phyloP scores from a whole-genome alignment of 2,113 vertebrate genomes.

The Erinaceus europaeus region DNA sequence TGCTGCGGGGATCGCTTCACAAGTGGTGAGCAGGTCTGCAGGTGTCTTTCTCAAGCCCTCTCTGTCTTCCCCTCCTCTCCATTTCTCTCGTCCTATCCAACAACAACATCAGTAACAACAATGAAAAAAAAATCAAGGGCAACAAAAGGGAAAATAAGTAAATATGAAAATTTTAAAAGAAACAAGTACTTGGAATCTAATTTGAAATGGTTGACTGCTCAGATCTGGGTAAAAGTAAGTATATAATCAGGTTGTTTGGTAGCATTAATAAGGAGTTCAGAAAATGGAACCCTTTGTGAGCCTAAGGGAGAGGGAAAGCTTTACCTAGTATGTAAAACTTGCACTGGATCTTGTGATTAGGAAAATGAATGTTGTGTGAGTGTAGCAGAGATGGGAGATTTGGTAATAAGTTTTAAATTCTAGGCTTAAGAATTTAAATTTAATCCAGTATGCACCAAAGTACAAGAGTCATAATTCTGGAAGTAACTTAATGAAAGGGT shows the following conservation, averaged over 20 bases:
- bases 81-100: no score
- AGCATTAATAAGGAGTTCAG: conserved; percentile 3
- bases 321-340: neutral
- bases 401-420: no score
- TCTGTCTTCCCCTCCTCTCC: no score
- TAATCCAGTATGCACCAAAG: neutral
- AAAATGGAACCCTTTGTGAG: conserved; percentile 9
- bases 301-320: neutral
- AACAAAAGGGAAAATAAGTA: no score
- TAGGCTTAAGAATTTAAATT: neutral
- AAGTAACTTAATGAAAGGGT: neutral
- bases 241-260: conserved; percentile 7
- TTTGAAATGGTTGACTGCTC: neutral
- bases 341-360: neutral
- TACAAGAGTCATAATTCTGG: neutral
- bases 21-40: no score
- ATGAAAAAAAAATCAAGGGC: no score
- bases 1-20: no score
- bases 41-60: no score
- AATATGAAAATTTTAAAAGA: no score
- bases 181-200: neutral
- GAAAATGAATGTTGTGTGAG: no score
- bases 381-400: no score
- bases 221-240: conserved; percentile 43
- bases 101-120: no score